Base-by-base conservation (phyloP, 2,888 invertebrate species). In the Trichogramma evanescens region DNA sequence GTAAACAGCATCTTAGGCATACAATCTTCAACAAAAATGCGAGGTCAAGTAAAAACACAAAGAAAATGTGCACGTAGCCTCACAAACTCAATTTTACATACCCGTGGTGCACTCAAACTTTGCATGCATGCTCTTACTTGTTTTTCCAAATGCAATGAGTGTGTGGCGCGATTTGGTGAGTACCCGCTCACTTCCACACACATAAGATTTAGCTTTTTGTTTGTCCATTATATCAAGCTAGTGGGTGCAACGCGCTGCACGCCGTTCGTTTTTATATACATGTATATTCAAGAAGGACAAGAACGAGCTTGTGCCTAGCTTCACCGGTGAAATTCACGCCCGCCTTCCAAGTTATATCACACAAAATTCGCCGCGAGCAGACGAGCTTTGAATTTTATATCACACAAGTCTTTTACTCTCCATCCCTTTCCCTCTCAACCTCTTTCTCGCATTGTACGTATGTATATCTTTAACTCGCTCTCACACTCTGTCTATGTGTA, bases 51-150 rank as follows among this genome's bases (percentile, higher is more conserved):
- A 13, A 42, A 43, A 52, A 66, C 63, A 64, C 64, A 61, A 68
- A 58, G 59, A 54, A 63, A 56, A 40, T 13, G 45, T 10, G 26
- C 53, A 38, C 45, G 39, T 39, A 67, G 65, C 69, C 58, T 57
- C 52, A 46, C 54, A 59, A 57, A 59, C 61, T 64, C 65, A 61
- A 70, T 70, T 70, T 70, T 68, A 65, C 63, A 59, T 65, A 67
- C 55, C 64, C 62, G 58, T 63, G 56, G 60, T 63, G 41, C 26
- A 6, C 46, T n/a, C 43, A 8, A 26, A 10, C 39, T 5, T 45
- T 5, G 6, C 13, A 26, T 58, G 55, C 55, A 58, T 26, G 26
- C 26, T 26, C 26, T 26, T 26, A 26, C 26, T 26, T 26, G 26
- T 26, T 55, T 59, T 59, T 51, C 58, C 42, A 59, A 62, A 62